Evolutionary conservation across 1,140 invertebrate species (phyloP), one percentile per base, ranked within the genome.

Genomic region (Drosophila fuyamai): DNA sequence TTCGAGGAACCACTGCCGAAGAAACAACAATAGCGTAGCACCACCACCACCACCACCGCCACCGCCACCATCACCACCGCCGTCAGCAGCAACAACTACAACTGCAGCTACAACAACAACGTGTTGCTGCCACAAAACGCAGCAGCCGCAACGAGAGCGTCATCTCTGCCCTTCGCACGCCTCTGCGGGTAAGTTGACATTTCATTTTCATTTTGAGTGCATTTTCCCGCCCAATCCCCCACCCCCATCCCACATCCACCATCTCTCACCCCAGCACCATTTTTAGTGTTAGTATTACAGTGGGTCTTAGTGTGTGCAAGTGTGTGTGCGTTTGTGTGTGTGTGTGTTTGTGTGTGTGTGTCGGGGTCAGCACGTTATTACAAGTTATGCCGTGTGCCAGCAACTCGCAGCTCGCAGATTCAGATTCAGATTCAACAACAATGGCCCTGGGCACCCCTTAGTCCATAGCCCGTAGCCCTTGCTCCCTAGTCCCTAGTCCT

Each of bases 161-260:
- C 63, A 81, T 62, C 59, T 74, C 41, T 76, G 73, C 73, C 73
- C 73, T 76, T 76, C 73, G 61, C 73, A 76, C 73, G 73, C 61
- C 72, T 76, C 61, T 76, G 73, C 50, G 77, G 83, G 83, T 86
- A 83, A 86, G 83, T 88, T 88, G 83, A 88, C 77, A 84, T 81
- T 84, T 77, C 79, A 76, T 81, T 81, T 80, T 58, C 59, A 81
- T 76, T 88, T 79, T 61, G 66, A 79, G 76, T 88, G 83, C 76
- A 86, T 55, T 67, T 50, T 59, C 44, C 70, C 73, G 65, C 62
- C 53, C 65, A 57, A 58, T 57, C 60, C 44, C 46, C 55, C 63
- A 50, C 71, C 54, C 50, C 48, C n/a, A n/a, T n/a, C n/a, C n/a
- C n/a, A n/a, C n/a, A n/a, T n/a, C n/a, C n/a, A n/a, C n/a, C n/a